Evolutionary conservation across 2,797 vertebrate genomes (phyloP).

Genomic region (Petrocephalus schoutedeni): DNA sequence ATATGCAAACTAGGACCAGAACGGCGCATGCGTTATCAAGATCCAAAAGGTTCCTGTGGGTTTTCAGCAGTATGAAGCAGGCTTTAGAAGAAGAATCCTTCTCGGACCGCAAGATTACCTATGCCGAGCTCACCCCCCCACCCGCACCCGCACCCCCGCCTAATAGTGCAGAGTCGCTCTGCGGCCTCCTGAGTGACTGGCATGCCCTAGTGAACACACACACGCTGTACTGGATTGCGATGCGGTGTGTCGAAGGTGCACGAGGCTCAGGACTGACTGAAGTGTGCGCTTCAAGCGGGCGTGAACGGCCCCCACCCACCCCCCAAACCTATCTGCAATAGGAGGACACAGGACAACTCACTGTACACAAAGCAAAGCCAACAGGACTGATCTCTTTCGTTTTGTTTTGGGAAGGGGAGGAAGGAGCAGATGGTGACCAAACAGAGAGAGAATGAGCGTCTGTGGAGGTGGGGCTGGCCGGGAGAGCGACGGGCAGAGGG

Average conservation of each 20-base stretch:
- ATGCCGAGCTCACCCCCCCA: not conserved
- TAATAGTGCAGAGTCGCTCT: conserved; percentile 29
- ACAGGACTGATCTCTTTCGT: not conserved
- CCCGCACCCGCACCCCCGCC: not conserved
- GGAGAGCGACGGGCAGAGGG: conserved; percentile 37
- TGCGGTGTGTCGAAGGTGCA: conserved; percentile 15
- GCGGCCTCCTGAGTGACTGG: conserved; percentile 26
- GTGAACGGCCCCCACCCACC: not conserved
- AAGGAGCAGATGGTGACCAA: not conserved
- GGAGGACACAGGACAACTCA: not conserved
- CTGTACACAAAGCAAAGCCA: not conserved
- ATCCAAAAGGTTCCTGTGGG: conserved; percentile 23
- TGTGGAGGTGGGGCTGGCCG: conserved; percentile 38
- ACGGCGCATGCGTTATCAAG: conserved; percentile 36
- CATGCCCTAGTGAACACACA: conserved; percentile 30
- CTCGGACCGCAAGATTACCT: not conserved
- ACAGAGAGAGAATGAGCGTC: not conserved
- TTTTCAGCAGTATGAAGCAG: conserved; percentile 18
- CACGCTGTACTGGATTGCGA: conserved; percentile 8
- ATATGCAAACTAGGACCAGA: conserved; percentile 13
- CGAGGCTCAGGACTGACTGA: conserved; percentile 27
- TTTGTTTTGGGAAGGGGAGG: not conserved
- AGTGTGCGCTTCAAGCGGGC: conserved; percentile 23
- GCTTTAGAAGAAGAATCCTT: conserved; percentile 10
- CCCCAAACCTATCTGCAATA: conserved; percentile 26